Evolutionary conservation across 2,888 invertebrate species (phyloP), one percentile per base, ranked within the genome.

Genomic region (Altica lythri): DNA sequence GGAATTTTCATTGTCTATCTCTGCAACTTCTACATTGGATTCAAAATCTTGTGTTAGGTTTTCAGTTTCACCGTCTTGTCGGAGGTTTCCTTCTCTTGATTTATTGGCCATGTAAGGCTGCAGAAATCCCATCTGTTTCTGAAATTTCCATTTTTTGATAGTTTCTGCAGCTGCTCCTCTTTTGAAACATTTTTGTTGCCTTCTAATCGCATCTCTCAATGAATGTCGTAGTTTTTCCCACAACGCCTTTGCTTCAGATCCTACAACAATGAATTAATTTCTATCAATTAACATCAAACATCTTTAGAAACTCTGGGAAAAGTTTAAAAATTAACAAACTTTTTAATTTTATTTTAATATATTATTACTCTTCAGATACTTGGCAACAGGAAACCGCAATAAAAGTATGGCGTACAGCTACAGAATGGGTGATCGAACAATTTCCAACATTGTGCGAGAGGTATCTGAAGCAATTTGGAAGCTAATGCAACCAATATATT

Each of bases 341-440:
- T 17, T 16, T 17, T 37, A 1, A 17, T 37, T 8, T 25, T 25
- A 9, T 25, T 25, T 8, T 25, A 25, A 22, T 22, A 22, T 22
- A 8, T 22, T 5, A 22, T 16, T 40, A 19, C n/a, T 16, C 44
- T 53, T 4, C 29, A 46, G 53, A 34, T 57, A 43, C 19, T 42
- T 53, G 30, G 45, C 53, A 1, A 34, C 53, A 8, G 51, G 46
- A 29, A 37, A 55, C 16, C 42, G 46, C 17, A 61, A 47, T 45
- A 60, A 40, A 54, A 61, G 48, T 53, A 58, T 61, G 13, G 58
- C 57, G 5, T 52, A 53, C 17, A 51, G 37, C 47, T 60, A 49
- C 38, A 57, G 43, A 51, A 55, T 54, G 43, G 53, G 38, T 17
- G 22, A 35, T 35, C 45, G 35, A 1, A 53, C 47, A 10, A 19